Evolutionary conservation across 2,797 vertebrate genomes (phyloP).

Genomic region (Merluccius polli): DNA sequence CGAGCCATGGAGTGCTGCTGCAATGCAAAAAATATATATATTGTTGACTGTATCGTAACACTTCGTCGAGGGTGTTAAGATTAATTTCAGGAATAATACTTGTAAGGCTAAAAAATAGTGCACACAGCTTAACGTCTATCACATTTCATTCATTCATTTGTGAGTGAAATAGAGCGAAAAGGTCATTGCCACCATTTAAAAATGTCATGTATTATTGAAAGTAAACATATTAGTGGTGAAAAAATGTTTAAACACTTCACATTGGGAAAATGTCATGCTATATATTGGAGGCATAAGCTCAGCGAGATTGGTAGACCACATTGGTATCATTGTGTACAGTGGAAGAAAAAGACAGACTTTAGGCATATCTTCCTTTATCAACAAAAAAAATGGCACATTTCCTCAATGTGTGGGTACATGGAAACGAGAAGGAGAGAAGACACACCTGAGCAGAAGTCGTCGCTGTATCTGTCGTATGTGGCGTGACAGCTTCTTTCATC

Average conservation of each 20-base stretch:
- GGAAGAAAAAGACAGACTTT: too few relatives aligned
- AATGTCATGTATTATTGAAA: neutral
- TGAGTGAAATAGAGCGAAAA: constrained; percentile 18
- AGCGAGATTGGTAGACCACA: neutral
- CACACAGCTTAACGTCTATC: constrained; percentile 17
- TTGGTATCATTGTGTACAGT: neutral
- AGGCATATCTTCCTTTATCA: neutral
- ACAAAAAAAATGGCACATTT: neutral
- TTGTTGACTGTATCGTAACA: neutral
- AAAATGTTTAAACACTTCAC: neutral
- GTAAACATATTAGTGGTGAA: constrained; percentile 13
- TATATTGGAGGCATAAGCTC: neutral
- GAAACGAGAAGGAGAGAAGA: neutral
- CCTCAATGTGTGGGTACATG: neutral
- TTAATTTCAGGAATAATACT: constrained; percentile 5
- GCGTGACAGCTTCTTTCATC: constrained; percentile 93
- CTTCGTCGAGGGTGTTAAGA: neutral
- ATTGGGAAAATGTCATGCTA: too few relatives aligned
- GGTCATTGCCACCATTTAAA: neutral
- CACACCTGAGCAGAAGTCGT: constrained; percentile 95
- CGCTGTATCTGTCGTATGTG: constrained; percentile 93
- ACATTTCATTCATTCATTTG: constrained; percentile 34
- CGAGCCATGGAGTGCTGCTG: neutral
- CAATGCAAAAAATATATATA: too few relatives aligned
- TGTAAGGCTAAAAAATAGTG: constrained; percentile 18